phyloP scores from a whole-genome alignment of 64 coral and sea anemone species.

The Pocillopora damicornis region DNA sequence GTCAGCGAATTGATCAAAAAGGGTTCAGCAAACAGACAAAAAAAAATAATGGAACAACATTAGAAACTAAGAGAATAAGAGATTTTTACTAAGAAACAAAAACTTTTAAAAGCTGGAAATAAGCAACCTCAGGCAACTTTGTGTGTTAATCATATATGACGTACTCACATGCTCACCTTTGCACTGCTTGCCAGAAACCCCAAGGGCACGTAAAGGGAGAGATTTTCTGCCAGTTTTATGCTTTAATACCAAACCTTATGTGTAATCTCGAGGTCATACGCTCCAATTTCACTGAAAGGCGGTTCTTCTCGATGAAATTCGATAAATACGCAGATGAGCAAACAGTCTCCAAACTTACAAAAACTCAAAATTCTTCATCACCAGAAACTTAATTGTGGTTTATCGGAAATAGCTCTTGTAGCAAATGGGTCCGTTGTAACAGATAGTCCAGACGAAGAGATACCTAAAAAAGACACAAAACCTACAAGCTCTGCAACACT shows the following conservation, averaged over 20 bases:
- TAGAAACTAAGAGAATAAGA: too few species aligned
- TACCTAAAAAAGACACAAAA: background rate
- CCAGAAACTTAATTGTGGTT: slow-evolving; percentile 22
- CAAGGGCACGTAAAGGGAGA: too few species aligned
- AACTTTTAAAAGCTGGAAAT: background rate
- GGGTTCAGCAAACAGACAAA: too few species aligned
- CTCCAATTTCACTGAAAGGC: background rate
- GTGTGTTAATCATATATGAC: background rate
- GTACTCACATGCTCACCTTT: too few species aligned
- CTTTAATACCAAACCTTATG: too few species aligned
- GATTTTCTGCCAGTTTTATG: too few species aligned
- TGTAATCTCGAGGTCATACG: too few species aligned
- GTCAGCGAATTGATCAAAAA: background rate
- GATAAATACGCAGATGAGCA: slow-evolving; percentile 43
- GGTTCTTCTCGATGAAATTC: background rate
- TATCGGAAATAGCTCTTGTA: slow-evolving; percentile 8
- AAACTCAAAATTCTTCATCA: slow-evolving; percentile 68
- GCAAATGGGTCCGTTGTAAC: background rate
- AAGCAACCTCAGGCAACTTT: background rate
- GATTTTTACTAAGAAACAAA: too few species aligned
- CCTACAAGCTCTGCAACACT: background rate
- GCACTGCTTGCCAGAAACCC: background rate
- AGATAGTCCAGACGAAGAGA: background rate
- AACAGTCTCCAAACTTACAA: slow-evolving; percentile 42
- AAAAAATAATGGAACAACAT: too few species aligned